Conservation (phyloP, 2,888 invertebrate genomes). For the Melanostoma mellinum region DNA sequence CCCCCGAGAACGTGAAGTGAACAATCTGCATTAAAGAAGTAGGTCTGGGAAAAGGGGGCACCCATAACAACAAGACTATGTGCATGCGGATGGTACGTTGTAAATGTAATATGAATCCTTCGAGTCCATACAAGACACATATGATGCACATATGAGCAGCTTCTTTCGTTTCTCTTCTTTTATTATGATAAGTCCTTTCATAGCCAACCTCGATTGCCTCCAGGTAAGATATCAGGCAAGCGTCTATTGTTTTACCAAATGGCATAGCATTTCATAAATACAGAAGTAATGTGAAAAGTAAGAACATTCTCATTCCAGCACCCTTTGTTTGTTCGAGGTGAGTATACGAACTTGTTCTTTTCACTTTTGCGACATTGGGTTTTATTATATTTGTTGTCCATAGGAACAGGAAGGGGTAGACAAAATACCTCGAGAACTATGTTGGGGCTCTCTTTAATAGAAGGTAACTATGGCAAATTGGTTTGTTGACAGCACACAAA, state of each 20-base stretch:
- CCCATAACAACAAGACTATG: neutral
- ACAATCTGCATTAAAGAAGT: conserved; percentile 28
- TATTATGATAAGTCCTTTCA: conserved; percentile 17
- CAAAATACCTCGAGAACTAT: conserved; percentile 42
- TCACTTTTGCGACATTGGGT: conserved; percentile 10
- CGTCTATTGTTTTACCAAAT: conserved; percentile 59
- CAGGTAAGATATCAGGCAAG: conserved; percentile 61
- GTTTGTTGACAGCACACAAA: conserved; percentile 65
- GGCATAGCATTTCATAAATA: conserved; percentile 67
- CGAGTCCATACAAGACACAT: conserved; percentile 36
- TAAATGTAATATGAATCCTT: conserved; percentile 67
- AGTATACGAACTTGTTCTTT: conserved; percentile 12
- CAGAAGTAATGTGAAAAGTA: conserved; percentile 70
- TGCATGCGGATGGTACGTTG: conserved; percentile 31
- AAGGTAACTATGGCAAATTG: conserved; percentile 56
- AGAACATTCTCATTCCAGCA: conserved; percentile 52
- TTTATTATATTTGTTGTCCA: conserved; percentile 26
- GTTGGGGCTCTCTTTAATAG: neutral
- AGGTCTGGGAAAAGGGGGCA: no score
- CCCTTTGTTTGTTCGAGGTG: conserved; percentile 45
- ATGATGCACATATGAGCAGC: conserved; percentile 17
- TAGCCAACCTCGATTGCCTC: conserved; percentile 21
- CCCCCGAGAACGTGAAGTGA: conserved; percentile 21
- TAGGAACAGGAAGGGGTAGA: neutral
- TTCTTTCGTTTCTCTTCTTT: neutral